Percentiles rank a stretch among this genome's conserved stretches.
Conservation (phyloP, 2,113 vertebrate species). For the Scatophagus argus region DNA sequence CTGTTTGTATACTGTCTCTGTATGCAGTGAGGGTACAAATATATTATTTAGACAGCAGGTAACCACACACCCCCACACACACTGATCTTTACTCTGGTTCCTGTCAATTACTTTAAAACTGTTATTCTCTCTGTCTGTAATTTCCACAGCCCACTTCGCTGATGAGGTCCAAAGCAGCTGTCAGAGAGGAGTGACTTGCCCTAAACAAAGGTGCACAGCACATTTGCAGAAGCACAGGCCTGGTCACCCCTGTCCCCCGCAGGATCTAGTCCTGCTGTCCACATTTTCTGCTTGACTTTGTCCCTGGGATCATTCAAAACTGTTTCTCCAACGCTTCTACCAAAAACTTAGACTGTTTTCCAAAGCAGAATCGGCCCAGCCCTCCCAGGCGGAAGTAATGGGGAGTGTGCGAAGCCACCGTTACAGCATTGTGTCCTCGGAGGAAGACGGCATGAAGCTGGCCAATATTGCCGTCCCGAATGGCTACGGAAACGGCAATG, state of each 20-base stretch:
- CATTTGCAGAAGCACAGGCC: conserved; percentile 42
- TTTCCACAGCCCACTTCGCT: conserved; percentile 74
- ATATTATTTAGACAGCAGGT: conserved; percentile 72
- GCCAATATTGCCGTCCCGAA: conserved; percentile 92
- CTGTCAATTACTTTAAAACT: conserved; percentile 64
- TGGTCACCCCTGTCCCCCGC: background rate
- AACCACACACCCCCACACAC: conserved; percentile 57
- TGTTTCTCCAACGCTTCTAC: conserved; percentile 99
- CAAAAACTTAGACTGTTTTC: conserved; percentile 99
- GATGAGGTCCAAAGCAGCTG: conserved; percentile 82
- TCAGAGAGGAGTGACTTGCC: conserved; percentile 81
- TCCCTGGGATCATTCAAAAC: conserved; percentile 91
- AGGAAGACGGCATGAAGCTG: conserved; percentile 96
- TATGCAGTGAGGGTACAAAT: conserved; percentile 33
- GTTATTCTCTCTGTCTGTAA: conserved; percentile 57
- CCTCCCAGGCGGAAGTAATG: conserved; percentile 91
- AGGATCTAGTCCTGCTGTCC: conserved; percentile 51
- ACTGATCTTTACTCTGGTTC: conserved; percentile 60
- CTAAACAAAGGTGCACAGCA: conserved; percentile 39
- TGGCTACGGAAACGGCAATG: conserved; percentile 93
- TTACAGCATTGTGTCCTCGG: conserved; percentile 97
- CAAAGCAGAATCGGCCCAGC: conserved; percentile 91
- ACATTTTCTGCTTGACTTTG: conserved; percentile 82
- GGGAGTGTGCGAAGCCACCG: conserved; percentile 97
- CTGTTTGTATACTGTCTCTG: background rate